Evolutionary conservation across 2,797 vertebrate genomes (phyloP), one percentile per base, ranked within the genome.

Genomic region (Ambastaia sidthimunki): DNA sequence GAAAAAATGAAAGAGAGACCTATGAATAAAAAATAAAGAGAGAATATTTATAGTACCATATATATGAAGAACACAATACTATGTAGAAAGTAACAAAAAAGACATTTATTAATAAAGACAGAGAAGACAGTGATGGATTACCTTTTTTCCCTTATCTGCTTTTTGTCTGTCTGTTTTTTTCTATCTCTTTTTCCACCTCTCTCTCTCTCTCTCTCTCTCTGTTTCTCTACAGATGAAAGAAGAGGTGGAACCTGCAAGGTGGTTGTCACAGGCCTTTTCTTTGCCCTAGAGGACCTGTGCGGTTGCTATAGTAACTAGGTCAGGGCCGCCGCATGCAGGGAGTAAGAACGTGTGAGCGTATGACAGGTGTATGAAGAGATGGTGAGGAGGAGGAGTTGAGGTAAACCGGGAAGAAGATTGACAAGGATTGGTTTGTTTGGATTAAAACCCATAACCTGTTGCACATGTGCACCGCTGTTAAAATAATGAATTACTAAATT

Each of bases 221-320:
- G 3, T 37, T 4, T 37, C 37, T 41, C 15, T 55, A 47, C 54
- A 59, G 54, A 63, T n/a, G 69, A 77, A 86, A 83, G 63, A 71
- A 80, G 55, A 82, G 88, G 84, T 72, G 80, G 78, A 85, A 85
- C 84, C 76, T 80, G 74, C 71, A 84, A 78, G 85, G 85, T 66
- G 69, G 86, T 85, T 89, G 85, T 85, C 85, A 84, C 83, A 74
- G 28, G 84, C 82, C 84, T 78, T 15, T 15, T 80, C 80, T 85
- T 80, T 76, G 57, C 67, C 78, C 82, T 72, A 72, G 72, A 79
- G 86, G 69, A 70, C 80, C 59, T 71, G 71, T 82, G 44, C 16
- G 74, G 89, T 93, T 87, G 19, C 88, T 85, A 93, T 93, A 89
- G 92, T 86, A 92, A 93, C 92, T 89, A 81, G 86, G 87, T 89